phyloP scores from a whole-genome alignment of 2,888 invertebrate species.

The Drosophila acutilabella region DNA sequence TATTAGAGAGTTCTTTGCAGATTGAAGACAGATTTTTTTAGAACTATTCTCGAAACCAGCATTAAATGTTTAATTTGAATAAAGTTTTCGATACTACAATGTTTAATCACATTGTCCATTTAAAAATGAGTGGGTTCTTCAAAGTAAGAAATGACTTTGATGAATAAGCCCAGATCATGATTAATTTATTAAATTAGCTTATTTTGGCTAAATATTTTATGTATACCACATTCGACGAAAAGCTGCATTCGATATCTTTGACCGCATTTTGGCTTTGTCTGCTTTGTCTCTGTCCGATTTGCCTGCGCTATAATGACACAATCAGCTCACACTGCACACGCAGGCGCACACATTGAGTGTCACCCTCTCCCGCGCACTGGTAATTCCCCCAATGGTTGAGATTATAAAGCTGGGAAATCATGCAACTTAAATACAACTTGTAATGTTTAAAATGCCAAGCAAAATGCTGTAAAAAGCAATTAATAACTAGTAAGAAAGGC shows the following conservation, averaged over 20 bases:
- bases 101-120: too few relatives aligned
- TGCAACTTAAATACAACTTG: slow-evolving; percentile 58
- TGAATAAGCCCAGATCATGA: not conserved
- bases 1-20: not conserved
- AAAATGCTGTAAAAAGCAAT: slow-evolving; percentile 76
- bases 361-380: slow-evolving; percentile 7
- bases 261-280: slow-evolving; percentile 49
- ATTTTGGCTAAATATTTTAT: slow-evolving; percentile 2
- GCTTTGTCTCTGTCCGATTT: slow-evolving; percentile 72
- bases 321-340: slow-evolving; percentile 71
- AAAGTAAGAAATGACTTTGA: not conserved
- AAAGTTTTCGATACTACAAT: too few relatives aligned
- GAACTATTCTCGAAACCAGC: too few relatives aligned
- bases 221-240: slow-evolving; percentile 25
- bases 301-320: slow-evolving; percentile 67
- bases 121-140: too few relatives aligned
- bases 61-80: too few relatives aligned
- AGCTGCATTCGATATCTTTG: slow-evolving; percentile 53
- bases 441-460: slow-evolving; percentile 58
- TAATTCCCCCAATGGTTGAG: slow-evolving; percentile 2
- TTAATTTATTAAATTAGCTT: slow-evolving; percentile 11
- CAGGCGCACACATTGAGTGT: slow-evolving; percentile 54
- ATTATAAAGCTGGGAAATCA: slow-evolving; percentile 34
- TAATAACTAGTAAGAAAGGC: slow-evolving; percentile 54
- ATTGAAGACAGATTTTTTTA: too few relatives aligned